Evolutionary conservation across 2,797 vertebrate species (phyloP), one percentile per base, ranked within the genome.

Genomic region (Sternarchorhynchus goeldii): DNA sequence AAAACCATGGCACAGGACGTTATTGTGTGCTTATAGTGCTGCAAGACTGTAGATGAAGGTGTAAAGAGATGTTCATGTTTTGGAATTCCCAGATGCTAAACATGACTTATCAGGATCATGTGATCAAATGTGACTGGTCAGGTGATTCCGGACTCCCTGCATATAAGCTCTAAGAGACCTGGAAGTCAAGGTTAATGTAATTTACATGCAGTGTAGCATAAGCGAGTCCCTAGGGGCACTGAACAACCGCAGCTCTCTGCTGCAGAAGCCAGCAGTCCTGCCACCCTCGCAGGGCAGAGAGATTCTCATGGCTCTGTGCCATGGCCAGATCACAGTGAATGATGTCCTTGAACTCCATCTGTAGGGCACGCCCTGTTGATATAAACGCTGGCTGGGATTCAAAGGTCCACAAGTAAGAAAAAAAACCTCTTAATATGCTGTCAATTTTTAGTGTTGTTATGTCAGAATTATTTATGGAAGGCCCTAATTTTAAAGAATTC

Each of bases 401-500:
- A 80, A 60, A 25, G 14, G 31, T 34, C 53, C 59, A 67, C 66
- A 67, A 68, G 84, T 80, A 68, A 63, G 81, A 78, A 81, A 39
- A 74, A 66, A 70, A 50, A 67, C 45, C 45, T 50, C 63, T 80
- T 85, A 73, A 84, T 78, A 75, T 81, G 67, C 73, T 65, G 55
- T 78, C 78, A 58, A 34, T 18, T 71, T 64, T 75, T 70, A 58
- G 63, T 65, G 74, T 71, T 29, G 76, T 65, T 60, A 81, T 73
- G 59, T 76, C 68, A 20, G 73, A 62, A 79, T 56, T 76, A 86
- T 83, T 86, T 82, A 81, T 81, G 65, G 81, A 57, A 10, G 17
- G 5, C 25, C 73, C 73, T 83, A 81, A 87, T 87, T 25, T 87
- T 81, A 84, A 84, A 86, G 74, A 75, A 77, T 72, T 81, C 36